phyloP scores from a whole-genome alignment of 1,140 invertebrate species.

The Bombus waltoni region DNA sequence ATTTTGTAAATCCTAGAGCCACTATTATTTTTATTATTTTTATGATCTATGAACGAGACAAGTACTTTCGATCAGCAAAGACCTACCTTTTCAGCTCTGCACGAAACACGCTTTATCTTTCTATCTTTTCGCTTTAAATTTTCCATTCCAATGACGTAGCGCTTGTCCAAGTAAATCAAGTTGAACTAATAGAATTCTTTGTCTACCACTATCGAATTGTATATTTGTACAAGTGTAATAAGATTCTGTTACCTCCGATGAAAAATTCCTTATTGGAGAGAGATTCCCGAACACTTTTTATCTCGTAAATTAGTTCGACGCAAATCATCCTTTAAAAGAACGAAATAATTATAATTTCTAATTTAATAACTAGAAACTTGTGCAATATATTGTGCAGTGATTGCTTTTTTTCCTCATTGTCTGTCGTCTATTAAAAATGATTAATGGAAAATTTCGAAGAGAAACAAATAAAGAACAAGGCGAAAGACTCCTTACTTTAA shows the following conservation, averaged over 20 bases:
- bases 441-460: not conserved
- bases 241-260: not conserved
- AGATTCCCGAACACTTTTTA: not conserved
- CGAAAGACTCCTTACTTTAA: not conserved
- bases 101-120: constrained; percentile 8
- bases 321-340: not conserved
- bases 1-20: not conserved
- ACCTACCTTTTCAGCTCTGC: no score
- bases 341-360: not conserved
- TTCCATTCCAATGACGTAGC: constrained; percentile 48
- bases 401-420: not conserved
- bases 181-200: constrained; percentile 9
- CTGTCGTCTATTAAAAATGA: not conserved
- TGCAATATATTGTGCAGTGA: not conserved
- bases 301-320: not conserved
- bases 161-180: not conserved
- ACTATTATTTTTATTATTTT: no score
- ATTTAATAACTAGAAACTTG: not conserved
- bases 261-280: not conserved
- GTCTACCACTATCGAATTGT: not conserved
- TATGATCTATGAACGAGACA: no score
- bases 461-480: not conserved
- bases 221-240: not conserved
- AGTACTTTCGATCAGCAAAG: no score
- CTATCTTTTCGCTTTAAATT: constrained; percentile 14